phyloP scores from a whole-genome alignment of 2,888 invertebrate genomes.

The Fragum whitleyi region DNA sequence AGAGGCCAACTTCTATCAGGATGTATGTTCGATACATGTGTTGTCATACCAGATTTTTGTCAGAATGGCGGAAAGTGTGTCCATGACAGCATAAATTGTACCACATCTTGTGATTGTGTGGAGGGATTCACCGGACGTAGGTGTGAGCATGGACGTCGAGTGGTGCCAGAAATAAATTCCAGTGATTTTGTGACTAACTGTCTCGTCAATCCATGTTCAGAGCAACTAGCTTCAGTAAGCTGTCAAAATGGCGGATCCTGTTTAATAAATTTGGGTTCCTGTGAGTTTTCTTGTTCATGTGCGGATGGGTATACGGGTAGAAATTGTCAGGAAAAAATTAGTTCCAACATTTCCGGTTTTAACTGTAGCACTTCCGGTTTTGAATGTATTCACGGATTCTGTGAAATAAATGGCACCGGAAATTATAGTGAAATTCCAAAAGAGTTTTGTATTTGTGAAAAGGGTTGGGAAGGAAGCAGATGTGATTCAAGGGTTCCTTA shows the following conservation, averaged over 20 bases:
- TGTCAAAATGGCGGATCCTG: constrained; percentile 37
- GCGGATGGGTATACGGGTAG: constrained; percentile 30
- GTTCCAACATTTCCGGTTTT: background rate
- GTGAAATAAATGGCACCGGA: background rate
- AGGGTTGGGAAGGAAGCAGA: background rate
- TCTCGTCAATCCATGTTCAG: background rate
- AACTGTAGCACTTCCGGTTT: background rate
- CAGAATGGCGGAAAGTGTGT: constrained; percentile 33
- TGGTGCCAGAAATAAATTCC: background rate
- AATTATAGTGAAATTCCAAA: background rate
- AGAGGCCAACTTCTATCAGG: background rate
- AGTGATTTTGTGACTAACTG: background rate
- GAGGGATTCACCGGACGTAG: constrained; percentile 5
- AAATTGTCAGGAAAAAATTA: constrained; percentile 27
- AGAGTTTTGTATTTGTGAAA: background rate
- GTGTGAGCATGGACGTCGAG: background rate
- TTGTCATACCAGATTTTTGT: constrained; percentile 14
- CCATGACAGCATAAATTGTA: constrained; percentile 25
- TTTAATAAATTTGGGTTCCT: constrained; percentile 23
- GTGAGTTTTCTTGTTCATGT: constrained; percentile 37
- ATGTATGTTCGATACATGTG: constrained; percentile 9
- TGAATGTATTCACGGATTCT: background rate
- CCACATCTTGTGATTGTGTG: constrained; percentile 25
- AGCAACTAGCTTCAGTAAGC: background rate
- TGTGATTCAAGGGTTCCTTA: background rate